These are phyloP conservation scores for Hydraecia micacea DNA, from an alignment of 2,888 invertebrate genomes.

Conservation along the genomic window DNA sequence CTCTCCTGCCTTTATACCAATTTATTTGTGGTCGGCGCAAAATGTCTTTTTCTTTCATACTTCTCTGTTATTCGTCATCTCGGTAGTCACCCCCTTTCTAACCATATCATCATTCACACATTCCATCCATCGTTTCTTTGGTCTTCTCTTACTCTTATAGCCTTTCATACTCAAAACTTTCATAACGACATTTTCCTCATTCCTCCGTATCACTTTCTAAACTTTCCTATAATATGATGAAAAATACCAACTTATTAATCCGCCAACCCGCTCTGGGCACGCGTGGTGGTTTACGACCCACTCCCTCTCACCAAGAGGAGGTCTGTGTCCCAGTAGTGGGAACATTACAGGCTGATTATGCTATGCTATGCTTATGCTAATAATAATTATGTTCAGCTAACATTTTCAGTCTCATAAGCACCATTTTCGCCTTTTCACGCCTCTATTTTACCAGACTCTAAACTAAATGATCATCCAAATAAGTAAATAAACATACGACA, in stretches of 20 bases:
- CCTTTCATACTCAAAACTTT: background rate
- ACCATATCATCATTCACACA: too few relatives aligned
- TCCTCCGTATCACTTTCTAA: background rate
- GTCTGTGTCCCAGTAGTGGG: too few relatives aligned
- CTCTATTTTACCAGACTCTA: background rate
- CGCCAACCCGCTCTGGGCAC: background rate
- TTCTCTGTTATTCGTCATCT: too few relatives aligned
- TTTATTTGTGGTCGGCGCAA: too few relatives aligned
- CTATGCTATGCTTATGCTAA: background rate
- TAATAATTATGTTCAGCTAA: background rate
- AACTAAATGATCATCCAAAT: constrained; percentile 17
- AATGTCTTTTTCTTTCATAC: too few relatives aligned
- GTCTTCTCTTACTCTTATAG: background rate
- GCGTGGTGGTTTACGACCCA: background rate
- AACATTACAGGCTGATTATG: background rate
- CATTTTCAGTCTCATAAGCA: background rate
- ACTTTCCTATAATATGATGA: background rate
- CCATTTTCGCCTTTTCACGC: background rate
- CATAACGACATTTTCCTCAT: too few relatives aligned
- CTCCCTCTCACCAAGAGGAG: background rate
- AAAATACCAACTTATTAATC: background rate
- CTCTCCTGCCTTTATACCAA: too few relatives aligned
- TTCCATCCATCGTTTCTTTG: background rate
- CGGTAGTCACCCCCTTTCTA: too few relatives aligned
- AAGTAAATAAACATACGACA: constrained; percentile 24